Percentiles rank a stretch among this genome's conserved stretches.
phyloP scores from a whole-genome alignment of 1,140 invertebrate species.

The Lordiphosa clarofinis region DNA sequence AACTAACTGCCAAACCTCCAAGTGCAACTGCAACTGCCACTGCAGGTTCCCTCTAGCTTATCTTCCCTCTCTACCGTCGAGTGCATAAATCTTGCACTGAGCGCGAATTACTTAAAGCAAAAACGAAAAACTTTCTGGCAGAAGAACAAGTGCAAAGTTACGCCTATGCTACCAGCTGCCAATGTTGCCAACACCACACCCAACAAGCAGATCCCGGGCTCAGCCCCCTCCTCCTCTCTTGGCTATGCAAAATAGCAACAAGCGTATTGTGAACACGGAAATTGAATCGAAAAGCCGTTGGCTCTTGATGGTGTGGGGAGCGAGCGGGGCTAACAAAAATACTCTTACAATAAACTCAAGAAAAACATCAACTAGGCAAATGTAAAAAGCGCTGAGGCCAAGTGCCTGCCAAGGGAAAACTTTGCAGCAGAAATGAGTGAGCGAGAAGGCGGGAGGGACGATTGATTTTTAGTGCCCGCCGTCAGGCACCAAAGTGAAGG shows the following conservation, averaged over 20 bases:
- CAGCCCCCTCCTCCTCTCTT: constrained; percentile 10
- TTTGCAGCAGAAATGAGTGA: constrained; percentile 4
- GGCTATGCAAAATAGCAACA: constrained; percentile 70
- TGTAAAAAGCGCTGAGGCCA: constrained; percentile 27
- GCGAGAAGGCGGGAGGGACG: constrained; percentile 1
- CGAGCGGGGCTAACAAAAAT: constrained; percentile 52
- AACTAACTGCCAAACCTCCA: no score
- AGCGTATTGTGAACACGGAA: constrained; percentile 65
- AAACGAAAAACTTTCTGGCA: constrained; percentile 43
- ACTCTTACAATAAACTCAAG: constrained; percentile 48
- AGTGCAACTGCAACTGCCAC: no score
- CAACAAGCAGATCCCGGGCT: constrained; percentile 8
- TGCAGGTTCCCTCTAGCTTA: no score
- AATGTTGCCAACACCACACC: constrained; percentile 9
- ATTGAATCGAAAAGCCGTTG: constrained; percentile 68
- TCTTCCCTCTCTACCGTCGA: constrained; percentile 11
- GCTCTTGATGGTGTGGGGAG: constrained; percentile 11
- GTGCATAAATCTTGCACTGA: constrained; percentile 60
- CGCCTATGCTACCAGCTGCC: constrained; percentile 19
- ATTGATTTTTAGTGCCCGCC: constrained; percentile 38
- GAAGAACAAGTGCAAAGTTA: constrained; percentile 57
- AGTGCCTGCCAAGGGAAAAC: constrained; percentile 15
- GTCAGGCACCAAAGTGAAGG: background rate
- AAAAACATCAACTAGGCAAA: constrained; percentile 58
- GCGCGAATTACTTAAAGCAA: constrained; percentile 66